Conservation (phyloP, 2,888 invertebrate genomes). For the Nemoura dubitans region DNA sequence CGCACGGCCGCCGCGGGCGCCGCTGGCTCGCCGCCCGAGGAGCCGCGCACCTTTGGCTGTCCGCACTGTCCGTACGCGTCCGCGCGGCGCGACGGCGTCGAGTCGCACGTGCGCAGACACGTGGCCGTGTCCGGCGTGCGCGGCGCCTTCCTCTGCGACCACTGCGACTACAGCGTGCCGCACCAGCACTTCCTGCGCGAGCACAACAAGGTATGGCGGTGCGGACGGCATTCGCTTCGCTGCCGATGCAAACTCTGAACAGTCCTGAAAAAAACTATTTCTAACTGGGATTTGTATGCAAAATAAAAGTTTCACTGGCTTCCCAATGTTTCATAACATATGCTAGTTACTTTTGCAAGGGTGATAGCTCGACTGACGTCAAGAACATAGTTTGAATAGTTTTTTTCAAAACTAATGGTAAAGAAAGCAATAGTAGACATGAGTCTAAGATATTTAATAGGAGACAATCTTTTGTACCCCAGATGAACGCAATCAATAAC, state of each 20-base stretch:
- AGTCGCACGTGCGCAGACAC: conserved; percentile 80
- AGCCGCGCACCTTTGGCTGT: conserved; percentile 74
- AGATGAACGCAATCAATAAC: too few relatives aligned
- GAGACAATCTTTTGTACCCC: too few relatives aligned
- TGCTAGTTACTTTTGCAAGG: too few relatives aligned
- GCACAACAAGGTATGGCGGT: conserved; percentile 80
- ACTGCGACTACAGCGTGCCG: conserved; percentile 83
- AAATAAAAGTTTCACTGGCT: too few relatives aligned
- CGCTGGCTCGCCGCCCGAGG: conserved; percentile 55
- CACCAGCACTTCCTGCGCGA: conserved; percentile 79
- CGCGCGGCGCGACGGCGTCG: conserved; percentile 75
- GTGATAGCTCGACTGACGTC: too few relatives aligned
- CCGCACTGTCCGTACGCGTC: conserved; percentile 83
- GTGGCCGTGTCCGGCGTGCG: conserved; percentile 67
- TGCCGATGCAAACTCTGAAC: conserved; percentile 10
- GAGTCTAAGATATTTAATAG: too few relatives aligned
- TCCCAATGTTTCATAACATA: too few relatives aligned
- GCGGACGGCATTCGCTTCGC: conserved; percentile 65
- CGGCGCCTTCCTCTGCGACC: conserved; percentile 75
- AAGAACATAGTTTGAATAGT: too few relatives aligned
- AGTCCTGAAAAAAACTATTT: too few relatives aligned
- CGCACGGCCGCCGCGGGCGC: conserved; percentile 60
- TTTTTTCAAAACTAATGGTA: too few relatives aligned
- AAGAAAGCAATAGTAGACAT: too few relatives aligned
- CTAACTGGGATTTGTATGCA: too few relatives aligned